These are phyloP conservation scores for Centruroides sculpturatus DNA, from an alignment of 1,140 invertebrate genomes.

Conservation along the genomic window DNA sequence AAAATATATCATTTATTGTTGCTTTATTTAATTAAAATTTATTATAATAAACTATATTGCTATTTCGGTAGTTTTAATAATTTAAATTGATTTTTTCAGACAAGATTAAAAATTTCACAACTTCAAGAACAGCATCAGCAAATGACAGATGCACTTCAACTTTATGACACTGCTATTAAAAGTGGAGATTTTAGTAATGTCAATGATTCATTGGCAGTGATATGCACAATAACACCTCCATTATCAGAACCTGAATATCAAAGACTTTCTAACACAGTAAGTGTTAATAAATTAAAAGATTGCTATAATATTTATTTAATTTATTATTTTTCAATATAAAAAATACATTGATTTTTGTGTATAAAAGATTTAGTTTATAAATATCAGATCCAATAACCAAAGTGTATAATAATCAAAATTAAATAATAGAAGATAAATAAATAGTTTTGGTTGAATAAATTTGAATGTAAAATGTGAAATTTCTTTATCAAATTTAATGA, in stretches of 20 bases:
- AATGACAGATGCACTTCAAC: constrained; percentile 54
- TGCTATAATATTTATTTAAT: too few relatives aligned
- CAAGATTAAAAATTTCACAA: constrained; percentile 68
- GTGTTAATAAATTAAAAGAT: not conserved
- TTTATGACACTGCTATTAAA: constrained; percentile 52
- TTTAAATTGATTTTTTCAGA: constrained; percentile 33
- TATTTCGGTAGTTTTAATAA: not conserved
- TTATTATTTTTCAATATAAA: too few relatives aligned
- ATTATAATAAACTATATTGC: not conserved
- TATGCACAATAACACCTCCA: constrained; percentile 42
- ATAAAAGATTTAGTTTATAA: too few relatives aligned
- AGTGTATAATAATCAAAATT: too few relatives aligned
- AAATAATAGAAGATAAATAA: too few relatives aligned
- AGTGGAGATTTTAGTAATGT: constrained; percentile 49
- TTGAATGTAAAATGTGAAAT: too few relatives aligned
- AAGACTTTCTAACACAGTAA: constrained; percentile 12
- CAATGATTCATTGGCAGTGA: constrained; percentile 34
- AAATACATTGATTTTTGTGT: too few relatives aligned
- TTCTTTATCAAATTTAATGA: too few relatives aligned
- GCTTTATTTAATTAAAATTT: not conserved
- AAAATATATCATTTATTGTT: too few relatives aligned
- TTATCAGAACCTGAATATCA: constrained; percentile 39
- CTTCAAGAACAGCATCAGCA: constrained; percentile 65
- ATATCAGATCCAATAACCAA: too few relatives aligned
- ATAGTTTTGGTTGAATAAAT: too few relatives aligned